Base-by-base conservation (phyloP, 1,140 invertebrate genomes). In the Lepidurus apus region DNA sequence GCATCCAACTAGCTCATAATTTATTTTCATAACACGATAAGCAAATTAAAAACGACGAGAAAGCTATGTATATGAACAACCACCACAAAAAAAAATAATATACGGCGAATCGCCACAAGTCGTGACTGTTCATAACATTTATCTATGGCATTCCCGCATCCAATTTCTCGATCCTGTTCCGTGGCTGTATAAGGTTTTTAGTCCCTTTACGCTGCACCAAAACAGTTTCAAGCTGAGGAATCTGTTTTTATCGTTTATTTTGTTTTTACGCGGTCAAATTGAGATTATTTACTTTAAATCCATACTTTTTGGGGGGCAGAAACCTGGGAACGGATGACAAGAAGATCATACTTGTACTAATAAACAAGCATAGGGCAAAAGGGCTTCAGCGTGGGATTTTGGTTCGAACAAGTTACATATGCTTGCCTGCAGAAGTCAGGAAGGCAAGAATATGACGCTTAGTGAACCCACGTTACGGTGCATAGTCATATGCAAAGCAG, bases 291-390 rank as follows among this genome's bases (percentile, higher is more conserved):
- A 42, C 17, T 73, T n/a, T 17, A 73, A 17, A 73, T 7, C 6
- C 34, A 42, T 42, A 42, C 74, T 7, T 26, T 42, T 17, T 13
- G 24, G 21, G 34, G 42, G 44, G 74, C 42, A 43, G 44, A 75
- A 43, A 75, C 74, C 74, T 21, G 44, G 74, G 34, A 75, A 75
- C 21, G 21, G 9, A 75, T 26, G 74, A n/a, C 44, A n/a, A n/a
- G 21, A 75, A 75, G 74, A 42, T 75, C n/a, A 75, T 43, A 17
- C 42, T 75, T 75, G 42, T 75, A n/a, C 34, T 74, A 74, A 74
- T 74, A 26, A n/a, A 74, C 34, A 42, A 26, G 44, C 7, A 75
- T 43, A 21, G 34, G 42, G 74, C 34, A 34, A 34, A 34, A 34
- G 34, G 34, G 34, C 34, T 34, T 34, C 34, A 34, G 34, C 34